A percentile compares a stretch with the other conserved stretches of the same genome.
These are phyloP conservation scores for Papilio helenus DNA, from an alignment of 1,140 invertebrate species.

Conservation along the genomic window DNA sequence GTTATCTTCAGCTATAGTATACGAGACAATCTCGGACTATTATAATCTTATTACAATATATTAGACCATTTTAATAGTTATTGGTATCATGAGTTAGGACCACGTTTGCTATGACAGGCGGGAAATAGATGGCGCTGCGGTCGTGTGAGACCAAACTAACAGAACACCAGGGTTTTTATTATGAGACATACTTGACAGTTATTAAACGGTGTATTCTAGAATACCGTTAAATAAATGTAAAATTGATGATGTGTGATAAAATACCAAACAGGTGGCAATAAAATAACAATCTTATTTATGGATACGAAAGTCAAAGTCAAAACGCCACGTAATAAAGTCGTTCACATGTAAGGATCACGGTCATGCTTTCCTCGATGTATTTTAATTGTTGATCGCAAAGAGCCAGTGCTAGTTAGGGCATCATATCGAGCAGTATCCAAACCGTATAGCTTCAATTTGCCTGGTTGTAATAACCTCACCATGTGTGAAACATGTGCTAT, in stretches of 20 bases:
- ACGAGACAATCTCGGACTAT: constrained; percentile 13
- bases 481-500: too few species aligned
- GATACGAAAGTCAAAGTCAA: not conserved
- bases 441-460: too few species aligned
- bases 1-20: not conserved
- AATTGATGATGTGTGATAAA: not conserved
- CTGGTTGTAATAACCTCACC: too few species aligned
- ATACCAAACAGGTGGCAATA: constrained; percentile 1
- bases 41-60: constrained; percentile 22
- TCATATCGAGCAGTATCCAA: too few species aligned
- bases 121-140: constrained; percentile 8
- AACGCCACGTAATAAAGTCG: not conserved
- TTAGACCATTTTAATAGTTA: constrained; percentile 6
- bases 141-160: constrained; percentile 4
- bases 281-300: not conserved
- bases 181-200: not conserved
- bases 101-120: constrained; percentile 9
- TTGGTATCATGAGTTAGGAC: constrained; percentile 13
- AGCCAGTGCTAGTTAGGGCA: not conserved
- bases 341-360: not conserved
- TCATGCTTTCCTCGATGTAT: too few species aligned
- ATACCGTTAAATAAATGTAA: not conserved
- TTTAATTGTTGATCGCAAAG: not conserved
- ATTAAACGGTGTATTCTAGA: not conserved
- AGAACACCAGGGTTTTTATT: not conserved